Evolutionary conservation across 2,797 vertebrate species (phyloP), one percentile per base, ranked within the genome.

Genomic region (Spea hammondii): DNA sequence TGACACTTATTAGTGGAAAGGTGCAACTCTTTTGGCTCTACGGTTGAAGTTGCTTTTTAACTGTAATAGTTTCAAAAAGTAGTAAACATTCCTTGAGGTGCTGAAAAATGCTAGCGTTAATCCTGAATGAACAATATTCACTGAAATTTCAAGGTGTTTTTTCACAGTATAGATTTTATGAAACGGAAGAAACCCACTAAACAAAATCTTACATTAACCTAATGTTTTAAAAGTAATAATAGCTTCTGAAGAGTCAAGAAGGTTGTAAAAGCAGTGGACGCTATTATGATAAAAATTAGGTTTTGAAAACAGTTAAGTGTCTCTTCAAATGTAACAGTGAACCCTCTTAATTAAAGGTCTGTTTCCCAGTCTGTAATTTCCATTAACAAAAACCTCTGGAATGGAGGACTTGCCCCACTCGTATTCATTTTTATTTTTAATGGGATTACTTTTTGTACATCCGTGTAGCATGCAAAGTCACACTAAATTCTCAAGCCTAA

Each of bases 321-420:
- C 10, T 51, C 17, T 46, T 70, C 57, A 70, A 51, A 70, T 47
- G 32, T 57, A 48, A 14, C 49, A 71, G 10, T 48, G 10, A 66
- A n/a, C 8, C 44, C 54, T 68, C 4, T 64, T 73, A 48, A 73
- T 59, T 79, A 67, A 79, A n/a, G 17, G 7, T 78, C 51, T 68
- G 5, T 79, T 53, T 62, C 47, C 8, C 17, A 60, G 46, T 62
- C 49, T 68, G 78, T 44, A 17, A 68, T 67, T 10, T 67, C 64
- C 44, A 47, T 17, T 64, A 54, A 64, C 4, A 17, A 5, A 47
- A n/a, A 6, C 44, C 32, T 69, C 53, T n/a, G 50, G 51, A 70
- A 70, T 54, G 68, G n/a, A 44, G 9, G 14, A 17, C 14, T 32
- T 70, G 51, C 6, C 51, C 0, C 12, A 53, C 32, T 45, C 69